Conservation (phyloP, 2,113 vertebrate genomes). For the Athene cunicularia region DNA sequence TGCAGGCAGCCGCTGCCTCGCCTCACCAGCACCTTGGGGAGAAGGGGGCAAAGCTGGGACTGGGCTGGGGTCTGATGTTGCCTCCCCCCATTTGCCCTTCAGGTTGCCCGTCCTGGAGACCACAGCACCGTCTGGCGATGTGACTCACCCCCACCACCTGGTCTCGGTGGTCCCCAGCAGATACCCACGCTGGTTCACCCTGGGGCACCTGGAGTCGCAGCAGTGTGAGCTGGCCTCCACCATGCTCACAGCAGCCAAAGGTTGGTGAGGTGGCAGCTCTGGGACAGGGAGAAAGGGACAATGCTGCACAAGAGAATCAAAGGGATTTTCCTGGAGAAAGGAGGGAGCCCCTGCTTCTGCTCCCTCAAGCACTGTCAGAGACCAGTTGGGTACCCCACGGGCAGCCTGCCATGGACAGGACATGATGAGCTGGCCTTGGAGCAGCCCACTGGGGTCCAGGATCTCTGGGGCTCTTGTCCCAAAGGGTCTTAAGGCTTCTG, state of each 20-base stretch:
- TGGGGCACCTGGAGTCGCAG: conserved; percentile 97
- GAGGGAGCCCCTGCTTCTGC: not conserved
- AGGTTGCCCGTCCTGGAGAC: conserved; percentile 96
- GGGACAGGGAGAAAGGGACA: not conserved
- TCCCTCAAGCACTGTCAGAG: not conserved
- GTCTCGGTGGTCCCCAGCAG: conserved; percentile 95
- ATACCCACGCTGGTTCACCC: conserved; percentile 97
- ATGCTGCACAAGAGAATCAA: not conserved
- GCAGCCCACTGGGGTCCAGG: not conserved
- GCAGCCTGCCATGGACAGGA: not conserved
- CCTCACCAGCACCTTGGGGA: not conserved
- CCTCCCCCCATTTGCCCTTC: conserved; percentile 12
- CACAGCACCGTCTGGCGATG: conserved; percentile 84
- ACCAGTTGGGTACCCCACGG: not conserved
- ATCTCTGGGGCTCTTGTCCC: not conserved
- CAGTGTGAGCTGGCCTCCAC: conserved; percentile 98
- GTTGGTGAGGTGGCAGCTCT: conserved; percentile 57
- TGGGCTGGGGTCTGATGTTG: not conserved
- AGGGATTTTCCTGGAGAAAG: not conserved
- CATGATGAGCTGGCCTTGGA: not conserved
- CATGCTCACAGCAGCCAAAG: conserved; percentile 96
- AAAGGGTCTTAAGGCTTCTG: not conserved
- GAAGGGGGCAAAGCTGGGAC: not conserved
- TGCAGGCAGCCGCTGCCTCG: not conserved
- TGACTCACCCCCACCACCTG: conserved; percentile 92